Base-by-base conservation (phyloP, 2,113 vertebrate species). In the Labeo rohita region DNA sequence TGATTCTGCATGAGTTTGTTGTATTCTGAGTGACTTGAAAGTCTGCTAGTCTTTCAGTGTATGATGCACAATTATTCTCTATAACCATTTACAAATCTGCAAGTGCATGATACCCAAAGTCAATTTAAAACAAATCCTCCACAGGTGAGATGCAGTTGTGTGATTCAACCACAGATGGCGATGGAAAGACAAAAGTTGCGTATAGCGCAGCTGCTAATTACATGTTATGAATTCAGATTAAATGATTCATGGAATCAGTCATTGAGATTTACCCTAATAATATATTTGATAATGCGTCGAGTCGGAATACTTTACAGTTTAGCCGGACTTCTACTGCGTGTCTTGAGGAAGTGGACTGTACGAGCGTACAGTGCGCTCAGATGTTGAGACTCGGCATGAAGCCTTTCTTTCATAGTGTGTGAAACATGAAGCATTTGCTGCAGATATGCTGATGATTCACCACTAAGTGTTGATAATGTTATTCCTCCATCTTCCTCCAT, bases 401-500 rank as follows among this genome's bases (percentile, higher is more conserved):
- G 52, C 23, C 21, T 72, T 68, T 74, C 15, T 15, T n/a, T 70
- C 39, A 76, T 75, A 18, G 16, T 75, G 50, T 72, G 65, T 79
- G 77, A 74, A 87, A 89, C n/a, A 72, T 73, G 72, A 16, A 81
- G 77, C 50, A 85, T 85, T 81, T 86, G 84, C 84, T 74, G 45
- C 80, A 83, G 80, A 77, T 73, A 85, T 79, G 86, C 15, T 47
- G 84, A 81, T 89, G 88, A 87, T 89, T 89, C 88, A 89, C 39
- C 66, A 75, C 45, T 84, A 54, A 82, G 84, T 89, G 88, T 86
- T 87, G 80, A 85, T 87, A 83, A 54, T 87, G 85, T 81, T 87
- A 73, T 65, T 75, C 72, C 87, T 72, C 39, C 89, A 89, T 89
- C 28, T 66, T 50, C 34, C 49, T 61, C 59, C 34, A 43, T 80